Evolutionary conservation across 2,888 invertebrate species (phyloP).

Genomic region (Ophion obscuratus): DNA sequence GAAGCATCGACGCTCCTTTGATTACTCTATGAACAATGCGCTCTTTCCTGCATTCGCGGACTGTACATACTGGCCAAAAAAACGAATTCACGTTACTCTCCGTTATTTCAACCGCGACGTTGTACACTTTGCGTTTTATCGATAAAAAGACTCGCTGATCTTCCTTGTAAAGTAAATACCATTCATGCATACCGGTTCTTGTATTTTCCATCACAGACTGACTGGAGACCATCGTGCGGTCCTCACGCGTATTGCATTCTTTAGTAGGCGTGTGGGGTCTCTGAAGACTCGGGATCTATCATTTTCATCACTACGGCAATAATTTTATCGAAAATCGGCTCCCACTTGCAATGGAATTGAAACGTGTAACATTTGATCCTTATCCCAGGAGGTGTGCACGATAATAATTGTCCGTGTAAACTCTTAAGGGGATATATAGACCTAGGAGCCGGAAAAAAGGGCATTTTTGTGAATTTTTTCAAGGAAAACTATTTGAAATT

Average conservation of each 20-base stretch:
- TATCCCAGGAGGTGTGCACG: neutral
- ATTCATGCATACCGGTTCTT: neutral
- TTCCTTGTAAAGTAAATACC: neutral
- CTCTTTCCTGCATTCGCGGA: constrained; percentile 1
- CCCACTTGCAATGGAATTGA: neutral
- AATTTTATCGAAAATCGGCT: neutral
- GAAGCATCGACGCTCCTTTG: constrained; percentile 82
- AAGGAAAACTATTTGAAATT: too few relatives aligned
- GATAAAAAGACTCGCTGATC: neutral
- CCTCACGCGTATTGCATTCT: neutral
- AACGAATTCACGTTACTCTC: neutral
- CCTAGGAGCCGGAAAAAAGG: too few relatives aligned
- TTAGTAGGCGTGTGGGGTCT: neutral
- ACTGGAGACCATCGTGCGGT: neutral
- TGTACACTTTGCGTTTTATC: neutral
- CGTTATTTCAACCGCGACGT: neutral
- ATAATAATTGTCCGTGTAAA: neutral
- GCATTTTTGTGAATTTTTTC: too few relatives aligned
- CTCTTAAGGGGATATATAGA: too few relatives aligned
- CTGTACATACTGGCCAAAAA: constrained; percentile 17
- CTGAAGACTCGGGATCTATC: neutral
- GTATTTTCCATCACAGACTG: neutral
- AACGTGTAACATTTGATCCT: neutral
- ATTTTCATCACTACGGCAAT: neutral
- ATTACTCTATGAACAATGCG: constrained; percentile 83